Evolutionary conservation across 92 coral and sea anemone species (phyloP), one percentile per base, ranked within the genome.

Genomic region (Heteractis magnifica): DNA sequence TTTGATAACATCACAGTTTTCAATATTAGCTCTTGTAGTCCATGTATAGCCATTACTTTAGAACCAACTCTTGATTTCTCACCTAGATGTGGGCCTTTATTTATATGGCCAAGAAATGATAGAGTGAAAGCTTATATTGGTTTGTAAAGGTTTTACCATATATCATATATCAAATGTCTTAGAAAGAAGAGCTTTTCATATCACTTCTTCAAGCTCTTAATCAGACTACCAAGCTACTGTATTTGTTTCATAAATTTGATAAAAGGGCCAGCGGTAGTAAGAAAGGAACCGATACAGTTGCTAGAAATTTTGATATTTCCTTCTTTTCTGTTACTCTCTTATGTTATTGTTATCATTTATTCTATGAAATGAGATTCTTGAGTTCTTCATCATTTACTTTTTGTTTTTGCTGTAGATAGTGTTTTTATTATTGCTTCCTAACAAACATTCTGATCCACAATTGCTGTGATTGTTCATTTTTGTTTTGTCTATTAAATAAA

Each of bases 81-180:
- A 26, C 73, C 9, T 68, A 19, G 73, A 68, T 51, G 77, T 21
- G 84, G 72, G 51, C n/a, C 77, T 60, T 34, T 78, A 78, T 26
- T 65, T 81, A 51, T 62, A 70, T 19, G 77, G 8, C 55, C 49
- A 76, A 76, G 87, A 77, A 76, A 84, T 51, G 79, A 60, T 76
- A 53, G 79, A 77, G 71, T 85, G 88, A 78, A 77, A 84, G 62
- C 88, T 19, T 85, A 85, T 85, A 77, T 85, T 51, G 88, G 73
- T 58, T 52, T 51, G 83, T 85, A 44, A 77, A 78, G 83, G 83
- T 85, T 79, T 85, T 85, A 85, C 76, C 83, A 26, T 77, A 77
- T 84, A 85, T 78, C 88, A 85, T 52, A 71, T 85, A 85, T 65
- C 88, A 77, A 60, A 83, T 62, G 71, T 80, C 75, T 51, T 19